Evolutionary conservation across 2,113 vertebrate genomes (phyloP).

Genomic region (Naja naja): DNA sequence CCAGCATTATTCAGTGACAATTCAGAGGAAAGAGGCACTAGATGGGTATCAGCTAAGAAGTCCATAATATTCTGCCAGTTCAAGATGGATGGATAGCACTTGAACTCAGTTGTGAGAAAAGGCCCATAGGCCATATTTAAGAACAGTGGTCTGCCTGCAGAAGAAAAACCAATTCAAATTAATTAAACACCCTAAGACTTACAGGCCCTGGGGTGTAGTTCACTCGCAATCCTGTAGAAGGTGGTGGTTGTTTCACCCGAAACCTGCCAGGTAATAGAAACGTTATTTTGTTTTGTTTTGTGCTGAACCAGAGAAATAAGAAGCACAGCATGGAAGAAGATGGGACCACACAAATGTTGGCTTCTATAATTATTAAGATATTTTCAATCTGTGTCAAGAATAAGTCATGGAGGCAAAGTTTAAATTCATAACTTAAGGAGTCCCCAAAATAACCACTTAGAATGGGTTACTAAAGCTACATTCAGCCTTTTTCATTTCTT

Average conservation of each 20-base stretch:
- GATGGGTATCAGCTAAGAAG: not conserved
- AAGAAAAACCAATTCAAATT: not conserved
- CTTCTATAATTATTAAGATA: not conserved
- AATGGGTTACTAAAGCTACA: not conserved
- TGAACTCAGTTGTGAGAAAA: not conserved
- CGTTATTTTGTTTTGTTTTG: not conserved
- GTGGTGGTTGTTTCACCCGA: constrained; percentile 82
- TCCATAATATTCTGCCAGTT: not conserved
- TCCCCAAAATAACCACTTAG: not conserved
- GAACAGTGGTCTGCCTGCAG: not conserved
- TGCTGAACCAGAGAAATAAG: not conserved
- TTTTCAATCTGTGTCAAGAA: not conserved
- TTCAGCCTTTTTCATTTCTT: not conserved
- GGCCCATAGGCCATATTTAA: not conserved
- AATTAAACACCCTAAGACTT: constrained; percentile 53
- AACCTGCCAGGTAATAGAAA: constrained; percentile 72
- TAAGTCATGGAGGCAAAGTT: not conserved
- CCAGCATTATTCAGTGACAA: not conserved
- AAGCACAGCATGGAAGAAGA: not conserved
- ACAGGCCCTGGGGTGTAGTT: constrained; percentile 81
- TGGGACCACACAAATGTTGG: not conserved
- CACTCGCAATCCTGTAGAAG: constrained; percentile 78
- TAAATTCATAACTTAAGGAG: not conserved
- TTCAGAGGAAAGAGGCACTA: not conserved
- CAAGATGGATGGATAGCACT: not conserved